Base-by-base conservation (phyloP, 2,113 vertebrate genomes). In the Sebastes fasciatus region DNA sequence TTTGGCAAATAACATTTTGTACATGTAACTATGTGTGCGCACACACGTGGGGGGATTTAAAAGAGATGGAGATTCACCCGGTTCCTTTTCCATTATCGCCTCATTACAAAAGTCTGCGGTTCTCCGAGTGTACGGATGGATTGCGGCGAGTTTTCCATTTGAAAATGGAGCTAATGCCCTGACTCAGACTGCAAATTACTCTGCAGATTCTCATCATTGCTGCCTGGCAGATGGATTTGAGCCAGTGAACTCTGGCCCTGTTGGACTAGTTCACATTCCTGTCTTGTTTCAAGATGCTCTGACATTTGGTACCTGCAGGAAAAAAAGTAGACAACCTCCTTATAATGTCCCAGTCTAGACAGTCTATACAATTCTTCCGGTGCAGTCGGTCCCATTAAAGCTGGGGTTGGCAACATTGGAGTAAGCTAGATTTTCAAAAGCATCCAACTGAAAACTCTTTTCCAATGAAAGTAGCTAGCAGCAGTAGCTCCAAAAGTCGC, bases 91-190 rank as follows among this genome's bases (percentile, higher is more conserved):
- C 73, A 85, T 92, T 90, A 92, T 86, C 43, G 43, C 87, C 84
- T 91, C 74, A 86, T 92, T 92, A 91, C 70, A 82, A 85, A 86
- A 83, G 70, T 76, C 72, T 55, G 67, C 49, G 74, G 48, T 79
- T 85, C 79, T 81, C 80, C n/a, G 84, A 82, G 66, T 79, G 54
- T 76, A 60, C 21, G 54, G 82, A 90, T 87, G 62, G 89, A 89
- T 66, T 71, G 84, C 87, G 52, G 77, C 34, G 26, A 68, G 74
- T 54, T 71, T 93, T 90, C 49, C 69, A 89, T 92, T 84, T 88
- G 83, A 91, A 89, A 92, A 88, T 89, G 34, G 78, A 86, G 83
- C 87, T 88, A 87, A 93, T 90, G 81, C 71, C 68, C 80, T 19
- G 79, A 83, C 80, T 88, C 78, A 72, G 84, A 77, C 77, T 88